Evolutionary conservation across 2,888 invertebrate species (phyloP), one percentile per base, ranked within the genome.

Genomic region (Pandemis cinnamomeana): DNA sequence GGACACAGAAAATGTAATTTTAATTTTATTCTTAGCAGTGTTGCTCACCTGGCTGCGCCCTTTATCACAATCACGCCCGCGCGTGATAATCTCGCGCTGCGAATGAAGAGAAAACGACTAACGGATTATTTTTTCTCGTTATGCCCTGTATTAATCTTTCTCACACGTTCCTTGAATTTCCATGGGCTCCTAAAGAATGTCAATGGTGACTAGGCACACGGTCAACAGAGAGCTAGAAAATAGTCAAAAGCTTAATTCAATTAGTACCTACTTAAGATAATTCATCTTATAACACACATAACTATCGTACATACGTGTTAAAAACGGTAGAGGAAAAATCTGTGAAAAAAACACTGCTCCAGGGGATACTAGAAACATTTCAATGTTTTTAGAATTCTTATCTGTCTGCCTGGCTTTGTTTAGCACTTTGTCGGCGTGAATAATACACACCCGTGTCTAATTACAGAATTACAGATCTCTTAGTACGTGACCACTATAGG

Each of bases 11-110:
- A 86, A 88, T 86, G 83, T 88, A 86, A 87, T 88, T 89, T 90
- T 88, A 88, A 89, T 89, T 87, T 89, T 84, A 87, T 88, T 86
- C 81, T 79, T 80, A 79, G 79, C 80, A 83, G 80, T 87, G 78
- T 67, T 53, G 70, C 83, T 83, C 85, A 83, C 84, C 84, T 86
- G 84, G 80, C 83, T 79, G 82, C 86, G 42, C 42, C 67, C 85
- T 90, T 89, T 87, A 89, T 90, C 89, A 90, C 89, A 91, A 91
- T 91, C 89, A 90, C 84, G 84, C 81, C 72, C 80, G 78, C 80
- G 83, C 86, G 88, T 86, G 87, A 89, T 91, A 89, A 91, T 91
- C 89, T 84, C 81, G 78, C 84, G 80, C 80, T 80, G 76, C 80
- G 83, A 85, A 88, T 86, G 86, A 86, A 86, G 87, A 84, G 84